Evolutionary conservation across 2,797 vertebrate genomes (phyloP), one percentile per base, ranked within the genome.

Genomic region (Xerus rutilus): DNA sequence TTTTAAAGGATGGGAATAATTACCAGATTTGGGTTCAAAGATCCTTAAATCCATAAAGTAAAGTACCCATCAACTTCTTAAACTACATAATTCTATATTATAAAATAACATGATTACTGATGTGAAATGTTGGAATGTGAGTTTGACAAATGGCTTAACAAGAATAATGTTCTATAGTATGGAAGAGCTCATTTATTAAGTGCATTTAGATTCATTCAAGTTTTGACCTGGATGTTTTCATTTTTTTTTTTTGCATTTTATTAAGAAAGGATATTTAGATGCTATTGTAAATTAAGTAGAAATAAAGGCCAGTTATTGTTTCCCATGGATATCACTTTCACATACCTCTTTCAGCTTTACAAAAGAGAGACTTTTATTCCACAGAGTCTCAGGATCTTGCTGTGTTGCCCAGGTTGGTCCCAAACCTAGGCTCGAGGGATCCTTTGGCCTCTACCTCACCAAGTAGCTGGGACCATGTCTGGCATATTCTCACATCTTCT

Each of bases 121-220:
- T 28, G 52, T 92, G 39, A 92, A 89, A 67, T 94, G 47, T 87
- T 86, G 77, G 45, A n/a, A 64, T 78, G 39, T 43, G 74, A 84
- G 15, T 86, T 73, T 97, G 93, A 94, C 70, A 95, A 86, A 86
- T 92, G 83, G n/a, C 47, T 96, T 87, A 96, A 81, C 62, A 85
- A 90, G 69, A 96, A 54, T 89, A 93, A 78, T 86, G 23, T 81
- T 84, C 91, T 89, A 8, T 86, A 67, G 14, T 76, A 23, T 65
- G 43, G 32, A 90, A 76, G 84, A 91, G 67, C 25, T 93, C 64
- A 49, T 82, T 93, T 94, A 86, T 92, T 95, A 94, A 93, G 70
- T 47, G 7, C 23, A 8, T 87, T 95, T 77, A 82, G n/a, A 93
- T 95, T 93, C 67, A 95, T 86, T 77, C 76, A 92, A n/a, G 28